Conservation (phyloP, 2,888 invertebrate genomes). For the Limenitis camilla region DNA sequence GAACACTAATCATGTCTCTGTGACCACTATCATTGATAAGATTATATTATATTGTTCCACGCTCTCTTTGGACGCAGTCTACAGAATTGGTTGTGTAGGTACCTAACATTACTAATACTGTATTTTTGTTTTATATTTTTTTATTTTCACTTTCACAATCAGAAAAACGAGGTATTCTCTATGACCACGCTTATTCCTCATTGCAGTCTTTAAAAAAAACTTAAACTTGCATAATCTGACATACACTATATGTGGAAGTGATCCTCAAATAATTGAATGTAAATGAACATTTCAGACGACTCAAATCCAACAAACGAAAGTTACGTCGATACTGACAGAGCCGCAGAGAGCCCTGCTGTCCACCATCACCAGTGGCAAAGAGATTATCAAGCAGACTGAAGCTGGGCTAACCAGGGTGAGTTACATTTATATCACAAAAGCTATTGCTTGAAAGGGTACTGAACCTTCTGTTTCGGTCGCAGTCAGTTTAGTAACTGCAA, state of each 20-base stretch:
- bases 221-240: too few relatives aligned
- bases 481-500: background rate
- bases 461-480: too few relatives aligned
- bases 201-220: too few relatives aligned
- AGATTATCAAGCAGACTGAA: conserved; percentile 90
- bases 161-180: too few relatives aligned
- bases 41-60: conserved; percentile 44
- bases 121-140: background rate
- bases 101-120: conserved; percentile 29
- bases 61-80: conserved; percentile 49
- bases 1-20: background rate
- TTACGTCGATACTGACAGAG: conserved; percentile 89
- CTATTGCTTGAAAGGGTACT: too few relatives aligned
- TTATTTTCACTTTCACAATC: too few relatives aligned
- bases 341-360: conserved; percentile 94
- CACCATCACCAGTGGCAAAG: conserved; percentile 91
- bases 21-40: background rate
- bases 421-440: too few relatives aligned
- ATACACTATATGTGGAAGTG: too few relatives aligned
- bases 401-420: conserved; percentile 78
- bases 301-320: conserved; percentile 87
- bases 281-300: conserved; percentile 40
- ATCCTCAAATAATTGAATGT: background rate
- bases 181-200: too few relatives aligned
- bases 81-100: conserved; percentile 63